Evolutionary conservation across 2,888 invertebrate species (phyloP).

Genomic region (Pyrochroa serraticornis): DNA sequence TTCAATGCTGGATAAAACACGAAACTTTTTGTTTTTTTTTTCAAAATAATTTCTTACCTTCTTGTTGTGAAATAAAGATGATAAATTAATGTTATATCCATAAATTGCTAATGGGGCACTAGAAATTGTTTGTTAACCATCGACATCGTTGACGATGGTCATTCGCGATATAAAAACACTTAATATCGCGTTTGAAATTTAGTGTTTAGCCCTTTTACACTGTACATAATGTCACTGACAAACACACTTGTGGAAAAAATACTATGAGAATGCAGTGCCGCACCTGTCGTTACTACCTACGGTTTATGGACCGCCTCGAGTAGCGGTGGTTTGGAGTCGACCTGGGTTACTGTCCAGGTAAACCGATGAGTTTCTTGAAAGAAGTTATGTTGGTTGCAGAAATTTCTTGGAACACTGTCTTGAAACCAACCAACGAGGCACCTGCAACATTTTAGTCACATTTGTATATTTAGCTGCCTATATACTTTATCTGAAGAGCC

Average conservation of each 20-base stretch:
- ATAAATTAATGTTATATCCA: too few relatives aligned
- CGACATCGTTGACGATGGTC: too few relatives aligned
- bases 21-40: background rate
- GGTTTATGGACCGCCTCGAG: constrained; percentile 32
- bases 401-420: background rate
- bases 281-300: constrained; percentile 47
- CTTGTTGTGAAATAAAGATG: too few relatives aligned
- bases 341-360: constrained; percentile 40
- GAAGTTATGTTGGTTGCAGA: constrained; percentile 13
- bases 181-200: too few relatives aligned
- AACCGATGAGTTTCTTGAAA: constrained; percentile 12
- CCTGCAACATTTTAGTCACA: background rate
- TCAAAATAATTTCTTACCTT: background rate
- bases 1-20: background rate
- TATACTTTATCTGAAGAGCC: too few relatives aligned
- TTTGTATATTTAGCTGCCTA: too few relatives aligned
- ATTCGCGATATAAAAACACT: too few relatives aligned
- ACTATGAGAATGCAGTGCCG: constrained; percentile 40
- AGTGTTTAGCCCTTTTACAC: too few relatives aligned
- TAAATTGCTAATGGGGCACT: too few relatives aligned
- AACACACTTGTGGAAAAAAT: constrained; percentile 11
- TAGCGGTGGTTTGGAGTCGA: constrained; percentile 46
- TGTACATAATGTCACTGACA: too few relatives aligned
- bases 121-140: too few relatives aligned
- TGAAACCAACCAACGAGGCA: background rate